These are phyloP conservation scores for Anabacerthia variegaticeps DNA, from an alignment of 2,797 vertebrate species.

Conservation along the genomic window DNA sequence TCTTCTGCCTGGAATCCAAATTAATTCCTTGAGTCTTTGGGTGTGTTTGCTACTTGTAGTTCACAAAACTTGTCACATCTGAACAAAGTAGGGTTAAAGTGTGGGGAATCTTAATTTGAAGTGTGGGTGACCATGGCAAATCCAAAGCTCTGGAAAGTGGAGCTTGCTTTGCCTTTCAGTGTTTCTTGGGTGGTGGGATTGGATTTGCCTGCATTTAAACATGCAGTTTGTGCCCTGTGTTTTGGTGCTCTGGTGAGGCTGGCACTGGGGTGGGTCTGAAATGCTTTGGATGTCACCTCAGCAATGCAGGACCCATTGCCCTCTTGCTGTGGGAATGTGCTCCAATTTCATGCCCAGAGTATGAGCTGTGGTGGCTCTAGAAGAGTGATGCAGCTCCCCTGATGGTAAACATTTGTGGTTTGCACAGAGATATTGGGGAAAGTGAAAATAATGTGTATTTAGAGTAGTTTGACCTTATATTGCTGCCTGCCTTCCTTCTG, in stretches of 20 bases:
- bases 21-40: neutral
- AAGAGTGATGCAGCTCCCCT: neutral
- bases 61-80: neutral
- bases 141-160: neutral
- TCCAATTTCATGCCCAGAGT: neutral
- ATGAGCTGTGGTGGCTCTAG: neutral
- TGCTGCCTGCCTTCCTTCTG: neutral
- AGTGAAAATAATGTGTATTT: neutral
- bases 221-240: neutral
- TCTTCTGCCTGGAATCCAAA: neutral
- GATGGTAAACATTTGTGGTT: neutral
- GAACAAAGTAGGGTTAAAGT: neutral
- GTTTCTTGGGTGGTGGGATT: neutral
- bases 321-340: neutral
- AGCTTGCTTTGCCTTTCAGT: neutral
- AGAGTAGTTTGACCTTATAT: neutral
- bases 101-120: neutral
- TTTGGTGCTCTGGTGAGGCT: neutral
- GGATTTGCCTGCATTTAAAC: neutral
- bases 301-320: neutral
- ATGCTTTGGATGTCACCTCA: accelerated
- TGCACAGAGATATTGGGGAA: neutral
- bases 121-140: neutral
- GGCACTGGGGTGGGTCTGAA: neutral
- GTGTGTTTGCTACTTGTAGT: neutral